phyloP scores from a whole-genome alignment of 2,888 invertebrate genomes.

The Eupithecia exiguata region DNA sequence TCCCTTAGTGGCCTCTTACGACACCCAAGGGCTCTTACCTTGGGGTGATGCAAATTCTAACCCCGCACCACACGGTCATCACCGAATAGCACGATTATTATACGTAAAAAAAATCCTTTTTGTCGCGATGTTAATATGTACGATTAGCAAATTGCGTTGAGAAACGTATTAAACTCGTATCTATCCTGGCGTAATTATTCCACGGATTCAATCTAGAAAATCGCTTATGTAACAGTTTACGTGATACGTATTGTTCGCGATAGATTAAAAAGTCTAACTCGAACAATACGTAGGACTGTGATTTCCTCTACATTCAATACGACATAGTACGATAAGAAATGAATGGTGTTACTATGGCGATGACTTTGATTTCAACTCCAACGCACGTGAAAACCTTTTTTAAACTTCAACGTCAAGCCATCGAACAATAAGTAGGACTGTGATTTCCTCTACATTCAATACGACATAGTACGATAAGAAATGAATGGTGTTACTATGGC shows the following conservation, averaged over 20 bases:
- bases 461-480: not conserved
- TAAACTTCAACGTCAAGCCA: not conserved
- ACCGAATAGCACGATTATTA: not conserved
- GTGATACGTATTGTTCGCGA: constrained; percentile 27
- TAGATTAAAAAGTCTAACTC: constrained; percentile 16
- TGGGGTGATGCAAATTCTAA: too few relatives aligned
- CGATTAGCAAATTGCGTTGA: not conserved
- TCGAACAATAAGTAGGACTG: too few relatives aligned
- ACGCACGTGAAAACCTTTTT: not conserved
- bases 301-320: constrained; percentile 11
- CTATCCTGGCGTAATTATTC: not conserved
- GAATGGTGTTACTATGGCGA: not conserved
- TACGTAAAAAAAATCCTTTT: not conserved
- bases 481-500: not conserved
- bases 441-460: constrained; percentile 11
- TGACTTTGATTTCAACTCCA: not conserved
- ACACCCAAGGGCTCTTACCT: too few relatives aligned
- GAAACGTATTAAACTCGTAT: not conserved
- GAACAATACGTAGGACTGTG: too few relatives aligned
- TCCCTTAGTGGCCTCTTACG: too few relatives aligned
- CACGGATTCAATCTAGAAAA: not conserved
- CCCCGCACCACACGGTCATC: not conserved
- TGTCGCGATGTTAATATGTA: not conserved
- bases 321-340: not conserved
- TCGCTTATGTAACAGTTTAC: constrained; percentile 26